These are phyloP conservation scores for Pomatorhinus ruficollis DNA, from an alignment of 2,113 vertebrate genomes.

Conservation along the genomic window DNA sequence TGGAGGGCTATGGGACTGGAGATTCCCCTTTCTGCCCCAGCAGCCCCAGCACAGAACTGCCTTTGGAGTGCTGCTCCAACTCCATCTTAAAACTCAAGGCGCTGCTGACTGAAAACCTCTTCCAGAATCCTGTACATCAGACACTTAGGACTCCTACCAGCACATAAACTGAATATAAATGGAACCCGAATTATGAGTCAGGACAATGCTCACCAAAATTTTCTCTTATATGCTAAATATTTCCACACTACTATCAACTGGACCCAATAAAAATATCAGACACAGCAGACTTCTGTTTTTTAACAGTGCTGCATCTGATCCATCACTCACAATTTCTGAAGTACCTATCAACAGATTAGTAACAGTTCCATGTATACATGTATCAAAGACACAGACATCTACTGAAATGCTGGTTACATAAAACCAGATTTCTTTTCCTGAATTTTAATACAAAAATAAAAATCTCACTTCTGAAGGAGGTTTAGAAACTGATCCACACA, in stretches of 20 bases:
- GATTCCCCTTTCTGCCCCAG: background rate
- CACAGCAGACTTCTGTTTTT: background rate
- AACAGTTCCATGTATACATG: background rate
- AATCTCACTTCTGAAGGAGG: background rate
- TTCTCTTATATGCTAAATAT: background rate
- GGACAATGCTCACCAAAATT: background rate
- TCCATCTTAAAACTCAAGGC: accelerated
- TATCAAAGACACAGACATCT: background rate
- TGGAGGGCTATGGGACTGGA: background rate
- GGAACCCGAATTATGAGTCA: background rate
- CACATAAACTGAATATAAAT: background rate
- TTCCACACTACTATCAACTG: background rate
- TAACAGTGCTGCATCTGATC: background rate
- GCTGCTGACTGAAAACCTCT: accelerated
- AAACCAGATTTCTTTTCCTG: background rate
- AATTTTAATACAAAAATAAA: background rate
- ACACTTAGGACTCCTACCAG: background rate
- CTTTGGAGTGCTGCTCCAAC: background rate
- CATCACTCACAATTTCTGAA: background rate
- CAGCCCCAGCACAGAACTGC: background rate
- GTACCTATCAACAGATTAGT: background rate
- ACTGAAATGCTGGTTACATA: background rate
- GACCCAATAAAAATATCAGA: background rate
- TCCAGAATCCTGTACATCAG: no score
- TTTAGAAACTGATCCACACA: background rate